Base-by-base conservation (phyloP, 2,113 vertebrate species). In the Hypocryptadius cinnamomeus region DNA sequence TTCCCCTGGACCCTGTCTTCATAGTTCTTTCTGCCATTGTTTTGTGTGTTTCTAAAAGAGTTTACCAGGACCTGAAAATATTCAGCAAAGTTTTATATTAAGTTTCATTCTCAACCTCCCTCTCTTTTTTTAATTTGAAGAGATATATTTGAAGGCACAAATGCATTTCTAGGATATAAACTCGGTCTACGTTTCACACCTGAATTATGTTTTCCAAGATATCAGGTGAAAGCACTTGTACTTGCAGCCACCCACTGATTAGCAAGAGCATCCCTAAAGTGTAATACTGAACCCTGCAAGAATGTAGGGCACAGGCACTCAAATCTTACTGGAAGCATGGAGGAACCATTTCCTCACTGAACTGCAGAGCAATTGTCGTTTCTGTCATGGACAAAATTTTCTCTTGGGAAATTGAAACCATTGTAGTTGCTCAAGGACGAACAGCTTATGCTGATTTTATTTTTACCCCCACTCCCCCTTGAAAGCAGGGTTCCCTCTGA, bases 381-480 rank as follows among this genome's bases (percentile, higher is more conserved):
- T 83, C 71, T 68, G 25, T 66, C 64, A 56, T 6, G 48, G 35
- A 17, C 37, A 59, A 90, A 63, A 51, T 59, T 83, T 78, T 64
- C 51, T 70, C 54, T 44, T 0, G 4, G 50, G 85, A 93, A 93
- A 92, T 53, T 13, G 33, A 69, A 89, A 51, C 59, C 13, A 3
- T n/a, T 77, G 59, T 31, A 91, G 54, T 8, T 77, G 89, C 42
- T 80, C 76, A 85, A 94, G 93, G 93, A 79, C 91, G 91, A 91
- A 85, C 30, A 53, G 74, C 76, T 87, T 79, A 47, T 18, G n/a
- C 57, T 78, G 85, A 60, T 51, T 94, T 91, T 85, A 85, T 85
- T 94, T 85, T 91, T 70, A 73, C 42, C 10, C 11, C 27, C 24
- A 37, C 63, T 23, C 8, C 27, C 35, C 50, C 47, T 35, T 30